Percentiles rank a stretch among this genome's conserved stretches.
Evolutionary conservation across 2,888 invertebrate species (phyloP).

Genomic region (Ormyrus thymus): DNA sequence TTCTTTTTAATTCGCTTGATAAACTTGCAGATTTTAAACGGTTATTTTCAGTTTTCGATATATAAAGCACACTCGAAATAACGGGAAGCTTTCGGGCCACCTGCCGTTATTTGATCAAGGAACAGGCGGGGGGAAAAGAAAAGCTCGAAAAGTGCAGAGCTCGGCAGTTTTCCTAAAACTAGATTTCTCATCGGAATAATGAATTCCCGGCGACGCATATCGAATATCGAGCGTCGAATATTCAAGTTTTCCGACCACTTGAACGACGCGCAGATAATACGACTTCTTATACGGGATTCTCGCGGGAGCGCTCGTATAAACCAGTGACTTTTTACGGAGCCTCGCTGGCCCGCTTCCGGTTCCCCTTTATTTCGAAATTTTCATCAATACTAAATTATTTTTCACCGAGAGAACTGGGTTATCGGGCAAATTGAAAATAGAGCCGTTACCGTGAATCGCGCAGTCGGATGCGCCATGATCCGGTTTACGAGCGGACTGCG

Average conservation of each 20-base stretch:
- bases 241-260: conserved; percentile 6
- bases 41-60: no score
- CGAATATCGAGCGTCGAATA: conserved; percentile 22
- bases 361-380: conserved; percentile 24
- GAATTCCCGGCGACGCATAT: conserved; percentile 8
- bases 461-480: not conserved
- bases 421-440: conserved; percentile 48
- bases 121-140: not conserved
- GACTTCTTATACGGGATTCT: conserved; percentile 13
- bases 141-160: not conserved
- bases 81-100: not conserved
- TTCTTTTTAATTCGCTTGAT: no score
- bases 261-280: not conserved
- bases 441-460: conserved; percentile 17
- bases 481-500: conserved; percentile 14
- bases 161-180: not conserved
- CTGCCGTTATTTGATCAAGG: not conserved
- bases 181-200: conserved; percentile 13
- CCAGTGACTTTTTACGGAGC: conserved; percentile 12
- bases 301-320: not conserved
- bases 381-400: conserved; percentile 44
- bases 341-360: not conserved
- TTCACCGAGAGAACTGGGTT: conserved; percentile 33
- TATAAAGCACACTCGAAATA: not conserved
- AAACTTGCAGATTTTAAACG: no score